These are phyloP conservation scores for Petrocephalus schoutedeni DNA, from an alignment of 2,797 vertebrate genomes.

Conservation along the genomic window DNA sequence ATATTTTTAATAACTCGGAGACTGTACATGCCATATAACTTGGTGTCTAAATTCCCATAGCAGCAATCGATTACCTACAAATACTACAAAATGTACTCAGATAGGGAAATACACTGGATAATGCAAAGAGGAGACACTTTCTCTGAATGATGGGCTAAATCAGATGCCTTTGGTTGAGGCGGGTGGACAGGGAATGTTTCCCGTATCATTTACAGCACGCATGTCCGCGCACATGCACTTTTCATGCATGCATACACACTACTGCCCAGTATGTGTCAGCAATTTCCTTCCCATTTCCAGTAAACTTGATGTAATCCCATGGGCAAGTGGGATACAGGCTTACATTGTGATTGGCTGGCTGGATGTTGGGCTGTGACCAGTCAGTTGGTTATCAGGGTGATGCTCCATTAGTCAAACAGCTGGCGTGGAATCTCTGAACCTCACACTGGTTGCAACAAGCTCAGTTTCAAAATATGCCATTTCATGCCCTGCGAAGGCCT, in stretches of 20 bases:
- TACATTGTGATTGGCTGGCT: not conserved
- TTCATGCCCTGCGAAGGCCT: not conserved
- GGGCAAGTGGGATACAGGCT: not conserved
- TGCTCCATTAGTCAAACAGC: not conserved
- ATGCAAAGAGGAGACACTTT: not conserved
- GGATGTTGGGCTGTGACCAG: not conserved
- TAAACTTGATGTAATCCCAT: not conserved
- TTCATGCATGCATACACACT: not conserved
- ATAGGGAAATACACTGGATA: not conserved
- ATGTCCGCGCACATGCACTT: not conserved
- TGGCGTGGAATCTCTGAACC: not conserved
- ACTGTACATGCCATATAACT: not conserved
- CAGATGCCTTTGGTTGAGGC: not conserved
- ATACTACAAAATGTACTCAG: not conserved
- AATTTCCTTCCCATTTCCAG: not conserved
- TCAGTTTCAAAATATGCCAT: not conserved
- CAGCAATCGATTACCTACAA: not conserved
- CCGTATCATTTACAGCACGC: not conserved
- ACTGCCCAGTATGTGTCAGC: not conserved
- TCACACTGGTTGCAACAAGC: not conserved
- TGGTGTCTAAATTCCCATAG: not conserved
- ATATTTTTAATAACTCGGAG: not conserved
- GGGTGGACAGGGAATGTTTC: not conserved
- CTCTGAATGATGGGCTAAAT: not conserved
- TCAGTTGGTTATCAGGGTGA: not conserved